Percentiles rank a stretch among this genome's conserved stretches.
Evolutionary conservation across 2,888 invertebrate species (phyloP).

Genomic region (Andrena bucephala): DNA sequence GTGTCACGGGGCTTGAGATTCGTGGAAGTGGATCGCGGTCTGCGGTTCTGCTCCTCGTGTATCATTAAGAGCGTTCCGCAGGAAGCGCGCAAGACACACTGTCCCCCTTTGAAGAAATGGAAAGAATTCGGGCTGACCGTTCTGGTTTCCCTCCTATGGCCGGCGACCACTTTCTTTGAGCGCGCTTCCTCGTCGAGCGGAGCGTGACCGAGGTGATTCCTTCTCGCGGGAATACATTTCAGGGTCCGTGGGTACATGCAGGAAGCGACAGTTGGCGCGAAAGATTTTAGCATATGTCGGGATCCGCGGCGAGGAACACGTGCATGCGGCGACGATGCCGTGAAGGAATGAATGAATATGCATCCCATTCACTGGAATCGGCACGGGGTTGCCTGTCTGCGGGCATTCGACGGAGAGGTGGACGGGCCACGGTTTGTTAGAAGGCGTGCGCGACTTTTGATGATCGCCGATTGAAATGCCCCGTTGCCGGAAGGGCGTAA

Average conservation of each 20-base stretch:
- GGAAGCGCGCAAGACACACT: not conserved
- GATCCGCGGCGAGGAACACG: conserved; percentile 64
- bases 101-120: not conserved
- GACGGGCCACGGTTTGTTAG: conserved; percentile 8
- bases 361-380: conserved; percentile 71
- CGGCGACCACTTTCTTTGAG: conserved; percentile 45
- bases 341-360: conserved; percentile 75
- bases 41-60: not conserved
- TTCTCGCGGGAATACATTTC: conserved; percentile 78
- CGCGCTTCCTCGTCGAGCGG: conserved; percentile 49
- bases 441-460: conserved; percentile 17
- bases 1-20: not conserved
- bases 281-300: conserved; percentile 79
- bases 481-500: not conserved
- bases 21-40: not conserved
- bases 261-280: conserved; percentile 81
- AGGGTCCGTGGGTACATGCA: conserved; percentile 77
- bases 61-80: not conserved
- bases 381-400: conserved; percentile 29
- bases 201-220: conserved; percentile 73
- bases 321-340: conserved; percentile 57
- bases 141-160: conserved; percentile 35
- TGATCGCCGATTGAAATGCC: conserved; percentile 8
- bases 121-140: conserved; percentile 21
- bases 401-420: not conserved